phyloP scores from a whole-genome alignment of 2,888 invertebrate species.

The Itoplectis maculator region DNA sequence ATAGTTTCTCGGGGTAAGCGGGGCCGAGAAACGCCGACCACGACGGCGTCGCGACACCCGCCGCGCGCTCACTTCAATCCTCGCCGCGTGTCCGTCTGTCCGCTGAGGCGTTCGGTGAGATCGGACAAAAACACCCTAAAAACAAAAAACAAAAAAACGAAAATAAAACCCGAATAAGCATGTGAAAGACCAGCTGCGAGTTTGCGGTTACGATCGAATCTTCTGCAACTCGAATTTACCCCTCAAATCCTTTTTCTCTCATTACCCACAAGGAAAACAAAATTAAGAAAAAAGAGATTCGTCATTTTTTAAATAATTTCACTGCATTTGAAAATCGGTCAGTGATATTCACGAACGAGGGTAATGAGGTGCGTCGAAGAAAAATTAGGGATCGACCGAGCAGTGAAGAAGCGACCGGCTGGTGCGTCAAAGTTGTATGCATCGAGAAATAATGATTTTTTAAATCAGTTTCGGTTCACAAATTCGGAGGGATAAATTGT shows the following conservation, averaged over 20 bases:
- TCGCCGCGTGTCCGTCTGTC: slow-evolving; percentile 79
- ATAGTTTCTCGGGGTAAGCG: slow-evolving; percentile 55
- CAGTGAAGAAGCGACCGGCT: slow-evolving; percentile 23
- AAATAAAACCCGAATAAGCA: not conserved
- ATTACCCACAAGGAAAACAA: not conserved
- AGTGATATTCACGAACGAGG: not conserved
- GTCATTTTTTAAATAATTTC: slow-evolving; percentile 23
- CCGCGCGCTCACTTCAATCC: slow-evolving; percentile 80
- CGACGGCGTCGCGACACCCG: slow-evolving; percentile 63
- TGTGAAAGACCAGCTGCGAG: slow-evolving; percentile 3
- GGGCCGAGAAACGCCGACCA: slow-evolving; percentile 69
- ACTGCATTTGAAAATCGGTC: slow-evolving; percentile 26
- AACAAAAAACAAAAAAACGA: not conserved
- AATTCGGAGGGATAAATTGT: not conserved
- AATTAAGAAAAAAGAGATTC: not conserved
- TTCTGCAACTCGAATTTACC: not conserved
- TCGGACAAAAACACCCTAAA: slow-evolving; percentile 43
- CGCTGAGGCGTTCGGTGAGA: slow-evolving; percentile 69
- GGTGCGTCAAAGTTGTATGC: not conserved
- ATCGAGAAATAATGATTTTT: not conserved
- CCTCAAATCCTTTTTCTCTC: not conserved
- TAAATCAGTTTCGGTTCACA: not conserved
- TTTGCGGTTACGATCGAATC: slow-evolving; percentile 6
- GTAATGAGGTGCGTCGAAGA: slow-evolving; percentile 61
- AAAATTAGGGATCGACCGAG: slow-evolving; percentile 17